Evolutionary conservation across 37 sponge, comb jelly and placozoan species (phyloP), one percentile per base, ranked within the genome.

Genomic region (Spongilla lacustris): DNA sequence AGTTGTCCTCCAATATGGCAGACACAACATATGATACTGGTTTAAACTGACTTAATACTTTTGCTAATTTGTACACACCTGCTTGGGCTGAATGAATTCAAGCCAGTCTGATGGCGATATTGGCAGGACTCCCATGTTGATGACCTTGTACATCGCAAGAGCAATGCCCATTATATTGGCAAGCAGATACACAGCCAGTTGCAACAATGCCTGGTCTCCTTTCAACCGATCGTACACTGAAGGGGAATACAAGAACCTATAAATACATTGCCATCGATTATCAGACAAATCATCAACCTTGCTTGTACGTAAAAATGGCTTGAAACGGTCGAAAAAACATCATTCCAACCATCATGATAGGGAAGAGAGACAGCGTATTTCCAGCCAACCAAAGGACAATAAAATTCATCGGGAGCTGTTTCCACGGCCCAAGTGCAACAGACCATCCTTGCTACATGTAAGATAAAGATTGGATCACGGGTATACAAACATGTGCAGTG

Each of bases 311-410:
- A 58, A 97, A 87, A 37, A 99, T 77, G 67, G 98, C 82, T 48
- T 95, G 89, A 69, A 99, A 73, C 34, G 99, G 99, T 50, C 96
- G 35, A 50, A 88, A 76, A 28, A 88, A 38, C 97, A 99, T 97
- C 96, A 99, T 94, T 23, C 95, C 99, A 30, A 97, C 91, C 98
- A 99, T 95, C 93, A 99, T 99, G 76, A 99, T 92, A 30, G 98
- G 96, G 83, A 97, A 96, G 71, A 99, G 76, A n/a, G 98, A 97
- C 28, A 99, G 84, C 37, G 90, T 89, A 78, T 95, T 96, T 49
- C 99, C 99, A 28, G 90, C 91, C 98, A 97, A 95, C 89, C 87
- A 99, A 90, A 99, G 78, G 12, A 99, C 73, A 48, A 99, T 89
- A 83, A 97, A 77, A 67, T 97, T 99, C 90, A 99, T 95, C 5